Conservation (phyloP, 2,888 invertebrate species). For the Euzophera pinguis region DNA sequence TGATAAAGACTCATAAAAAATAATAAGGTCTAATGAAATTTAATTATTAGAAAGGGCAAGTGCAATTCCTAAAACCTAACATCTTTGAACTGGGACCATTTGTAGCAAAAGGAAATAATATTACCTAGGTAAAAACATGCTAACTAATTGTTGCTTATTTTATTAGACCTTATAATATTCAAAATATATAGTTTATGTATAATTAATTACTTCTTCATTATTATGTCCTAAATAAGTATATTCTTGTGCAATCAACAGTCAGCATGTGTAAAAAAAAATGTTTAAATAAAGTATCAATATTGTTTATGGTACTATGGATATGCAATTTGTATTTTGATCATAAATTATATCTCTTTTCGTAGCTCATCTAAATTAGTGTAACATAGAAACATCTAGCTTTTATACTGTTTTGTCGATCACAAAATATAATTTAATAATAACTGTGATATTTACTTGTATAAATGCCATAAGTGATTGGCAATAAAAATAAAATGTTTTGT, state of each 20-base stretch:
- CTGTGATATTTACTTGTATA: conserved; percentile 79
- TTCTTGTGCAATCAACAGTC: conserved; percentile 50
- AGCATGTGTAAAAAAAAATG: conserved; percentile 15
- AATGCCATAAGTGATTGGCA: conserved; percentile 63
- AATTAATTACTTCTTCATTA: background rate
- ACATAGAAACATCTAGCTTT: conserved; percentile 39
- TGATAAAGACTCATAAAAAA: too few species aligned
- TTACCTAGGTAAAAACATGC: too few species aligned
- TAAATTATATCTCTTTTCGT: conserved; percentile 37
- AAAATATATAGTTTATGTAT: too few species aligned
- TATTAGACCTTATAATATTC: too few species aligned
- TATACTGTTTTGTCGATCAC: conserved; percentile 67
- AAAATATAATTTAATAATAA: conserved; percentile 71
- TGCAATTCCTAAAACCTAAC: too few species aligned
- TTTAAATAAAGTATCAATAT: conserved; percentile 24
- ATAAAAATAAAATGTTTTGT: conserved; percentile 59
- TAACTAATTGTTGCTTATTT: background rate
- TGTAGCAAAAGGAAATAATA: too few species aligned
- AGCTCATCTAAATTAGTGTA: conserved; percentile 43
- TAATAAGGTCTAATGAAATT: too few species aligned
- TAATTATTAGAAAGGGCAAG: too few species aligned
- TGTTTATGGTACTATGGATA: conserved; percentile 23
- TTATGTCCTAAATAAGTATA: background rate
- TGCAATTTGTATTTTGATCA: conserved; percentile 34
- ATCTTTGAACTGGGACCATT: too few species aligned